Evolutionary conservation across 2,888 invertebrate genomes (phyloP).

Genomic region (Druceiella hillmani): DNA sequence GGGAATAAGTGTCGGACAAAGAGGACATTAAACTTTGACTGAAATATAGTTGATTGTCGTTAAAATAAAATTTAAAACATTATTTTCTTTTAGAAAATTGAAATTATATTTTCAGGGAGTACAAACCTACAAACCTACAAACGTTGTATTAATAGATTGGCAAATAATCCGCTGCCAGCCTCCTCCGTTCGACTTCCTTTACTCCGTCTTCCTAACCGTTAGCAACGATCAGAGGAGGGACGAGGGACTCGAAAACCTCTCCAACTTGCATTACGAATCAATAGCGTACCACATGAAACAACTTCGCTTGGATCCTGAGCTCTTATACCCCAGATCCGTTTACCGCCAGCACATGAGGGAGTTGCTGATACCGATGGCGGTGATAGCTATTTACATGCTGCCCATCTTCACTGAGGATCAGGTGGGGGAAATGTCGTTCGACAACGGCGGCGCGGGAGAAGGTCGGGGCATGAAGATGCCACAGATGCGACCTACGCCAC

Average conservation of each 20-base stretch:
- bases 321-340: slow-evolving; percentile 7
- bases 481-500: too few relatives aligned
- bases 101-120: background rate
- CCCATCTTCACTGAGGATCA: too few relatives aligned
- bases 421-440: too few relatives aligned
- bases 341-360: slow-evolving; percentile 2
- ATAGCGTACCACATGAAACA: background rate
- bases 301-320: slow-evolving; percentile 2
- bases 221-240: background rate
- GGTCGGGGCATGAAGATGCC: too few relatives aligned
- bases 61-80: background rate
- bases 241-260: background rate
- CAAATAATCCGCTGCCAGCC: background rate
- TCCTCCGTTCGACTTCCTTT: background rate
- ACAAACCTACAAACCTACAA: background rate
- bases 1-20: too few relatives aligned
- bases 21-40: too few relatives aligned
- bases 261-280: background rate
- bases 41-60: too few relatives aligned
- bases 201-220: background rate
- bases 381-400: too few relatives aligned
- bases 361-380: too few relatives aligned
- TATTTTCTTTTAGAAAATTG: background rate
- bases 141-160: background rate
- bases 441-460: too few relatives aligned